Conservation (phyloP, 2,797 vertebrate species). For the Rhabdophis nuchalis region DNA sequence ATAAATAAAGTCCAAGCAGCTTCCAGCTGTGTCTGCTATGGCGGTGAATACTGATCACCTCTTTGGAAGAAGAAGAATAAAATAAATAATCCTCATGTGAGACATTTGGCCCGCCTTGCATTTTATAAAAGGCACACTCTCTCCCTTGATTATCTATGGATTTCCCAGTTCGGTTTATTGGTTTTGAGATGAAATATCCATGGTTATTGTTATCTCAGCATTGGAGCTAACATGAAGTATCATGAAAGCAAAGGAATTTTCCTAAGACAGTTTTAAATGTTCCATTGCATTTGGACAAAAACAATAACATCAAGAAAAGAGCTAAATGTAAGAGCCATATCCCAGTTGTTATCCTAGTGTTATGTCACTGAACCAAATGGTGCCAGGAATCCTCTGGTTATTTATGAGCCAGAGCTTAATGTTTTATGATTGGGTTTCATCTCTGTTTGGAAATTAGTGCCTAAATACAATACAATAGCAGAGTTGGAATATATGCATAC, state of each 20-base stretch:
- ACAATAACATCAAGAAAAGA: background rate
- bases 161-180: background rate
- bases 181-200: background rate
- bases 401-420: background rate
- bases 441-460: background rate
- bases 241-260: background rate
- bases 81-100: background rate
- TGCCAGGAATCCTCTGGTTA: background rate
- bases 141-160: background rate
- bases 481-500: background rate
- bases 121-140: background rate
- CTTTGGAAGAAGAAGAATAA: background rate
- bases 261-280: background rate
- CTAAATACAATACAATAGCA: too few species aligned
- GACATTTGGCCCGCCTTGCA: background rate
- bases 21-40: slow-evolving; percentile 31
- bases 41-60: background rate
- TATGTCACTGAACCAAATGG: background rate
- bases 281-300: background rate
- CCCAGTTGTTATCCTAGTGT: background rate
- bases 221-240: background rate
- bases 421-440: background rate
- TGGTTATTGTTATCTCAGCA: background rate
- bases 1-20: slow-evolving; percentile 31
- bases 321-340: background rate